Base-by-base conservation (phyloP, 2,888 invertebrate species). In the Gymnoscelis rufifasciata region DNA sequence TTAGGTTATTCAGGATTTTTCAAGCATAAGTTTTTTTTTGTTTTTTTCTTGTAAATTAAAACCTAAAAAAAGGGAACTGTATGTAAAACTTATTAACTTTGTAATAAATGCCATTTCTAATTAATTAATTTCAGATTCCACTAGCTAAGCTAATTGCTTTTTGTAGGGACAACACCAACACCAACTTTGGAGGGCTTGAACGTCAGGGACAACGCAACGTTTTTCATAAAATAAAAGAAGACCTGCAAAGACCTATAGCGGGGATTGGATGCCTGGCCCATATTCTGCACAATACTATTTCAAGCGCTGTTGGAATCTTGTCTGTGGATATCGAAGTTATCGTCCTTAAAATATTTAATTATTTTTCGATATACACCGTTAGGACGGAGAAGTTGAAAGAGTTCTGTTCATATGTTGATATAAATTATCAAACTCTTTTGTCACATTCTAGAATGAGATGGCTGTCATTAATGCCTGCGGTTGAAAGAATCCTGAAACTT, bases 321-420 rank as follows among this genome's bases (percentile, higher is more conserved):
- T 46, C 52, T 15, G 44, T n/a, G 57, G 60, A 60, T 38, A 39
- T 61, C 33, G 57, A 62, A 45, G 47, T 41, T 43, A 47, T 60
- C 11, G 45, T 62, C 23, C 13, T 39, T 31, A 63, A 64, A 50
- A 54, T 61, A 28, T 61, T 57, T 42, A 52, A 56, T 38, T 52
- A 60, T 52, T 65, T 62, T 52, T 60, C n/a, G n/a, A n/a, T n/a
- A 41, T 64, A 59, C 45, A 64, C 63, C 28, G 52, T 60, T 12
- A 38, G 60, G 40, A 55, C 51, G 35, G 57, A 55, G 33, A 41
- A 38, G 30, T 43, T 63, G 15, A 58, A 59, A 52, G 47, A 52
- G 36, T 60, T 62, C 52, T 64, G 60, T 39, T 56, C 60, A 11
- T 54, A 53, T 39, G 55, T 52, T 33, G 49, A 57, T 24, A 45